Base-by-base conservation (phyloP, 2,888 invertebrate species). In the Hydriomena furcata region DNA sequence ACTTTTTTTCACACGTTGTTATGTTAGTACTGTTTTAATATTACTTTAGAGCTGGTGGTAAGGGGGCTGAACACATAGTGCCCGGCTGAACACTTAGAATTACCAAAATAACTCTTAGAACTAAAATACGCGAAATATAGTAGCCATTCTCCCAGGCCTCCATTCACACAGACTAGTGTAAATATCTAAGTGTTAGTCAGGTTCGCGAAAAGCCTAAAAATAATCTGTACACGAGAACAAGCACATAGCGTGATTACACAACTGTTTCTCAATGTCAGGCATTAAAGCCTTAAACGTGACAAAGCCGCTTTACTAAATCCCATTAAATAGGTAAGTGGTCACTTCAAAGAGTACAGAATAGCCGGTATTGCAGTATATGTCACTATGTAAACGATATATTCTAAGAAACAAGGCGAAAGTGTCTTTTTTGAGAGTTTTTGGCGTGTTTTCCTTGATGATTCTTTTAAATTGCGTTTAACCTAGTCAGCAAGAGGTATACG, bases 221-320 rank as follows among this genome's bases (percentile, higher is more conserved):
- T n/a, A 25, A 35, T 35, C 4, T 17, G 23, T 37, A 31, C 7
- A 6, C 21, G 35, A 37, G 25, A 34, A 37, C 12, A 13, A 35
- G 21, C 45, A 35, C 24, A 48, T 17, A 30, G 38, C 8, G 36
- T 31, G 43, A 50, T 46, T 47, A 52, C 38, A 38, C 43, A 40
- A 52, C 47, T 43, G 23, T 42, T 38, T 52, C 54, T 48, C 44
- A 55, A 55, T 42, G 44, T 52, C 52, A 52, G 37, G 32, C 20
- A 42, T 45, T 41, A 46, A 44, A 55, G 42, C 47, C 58, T 46
- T 52, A 47, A 37, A 50, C 36, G 52, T 48, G 52, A 47, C 37
- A 55, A 55, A 55, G 32, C 58, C 31, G 45, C 50, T 52, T 46
- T 50, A 50, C 38, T 47, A 40, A 52, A 55, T 53, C 45, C 47